Percentiles rank a stretch among this genome's conserved stretches.
phyloP scores from a whole-genome alignment of 2,888 invertebrate species.

The Apamea sordens region DNA sequence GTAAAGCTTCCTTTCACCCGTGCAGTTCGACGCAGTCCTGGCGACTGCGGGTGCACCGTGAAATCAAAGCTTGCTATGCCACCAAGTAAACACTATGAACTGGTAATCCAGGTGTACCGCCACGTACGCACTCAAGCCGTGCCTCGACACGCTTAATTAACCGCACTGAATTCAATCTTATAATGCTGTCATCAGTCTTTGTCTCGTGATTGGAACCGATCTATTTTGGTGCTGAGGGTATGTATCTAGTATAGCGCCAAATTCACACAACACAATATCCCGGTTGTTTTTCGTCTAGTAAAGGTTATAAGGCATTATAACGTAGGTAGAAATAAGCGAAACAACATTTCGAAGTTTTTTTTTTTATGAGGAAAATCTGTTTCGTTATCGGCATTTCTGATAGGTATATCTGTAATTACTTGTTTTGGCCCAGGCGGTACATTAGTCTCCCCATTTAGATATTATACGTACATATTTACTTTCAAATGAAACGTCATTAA shows the following conservation, averaged over 20 bases:
- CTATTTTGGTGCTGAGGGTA: constrained; percentile 38
- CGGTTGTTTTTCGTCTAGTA: not conserved
- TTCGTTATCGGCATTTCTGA: not conserved
- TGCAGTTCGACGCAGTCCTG: constrained; percentile 72
- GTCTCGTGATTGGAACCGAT: constrained; percentile 49
- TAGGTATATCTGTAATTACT: not conserved
- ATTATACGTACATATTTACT: constrained; percentile 23
- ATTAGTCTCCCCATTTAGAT: constrained; percentile 15
- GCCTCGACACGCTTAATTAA: constrained; percentile 69
- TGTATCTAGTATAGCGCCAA: constrained; percentile 37
- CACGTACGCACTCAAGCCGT: constrained; percentile 55
- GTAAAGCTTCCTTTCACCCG: constrained; percentile 80
- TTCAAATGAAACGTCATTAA: constrained; percentile 62
- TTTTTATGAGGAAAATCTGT: constrained; percentile 23
- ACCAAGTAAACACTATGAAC: constrained; percentile 54
- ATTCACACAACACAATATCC: constrained; percentile 6
- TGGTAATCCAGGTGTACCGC: constrained; percentile 47
- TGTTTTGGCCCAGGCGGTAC: not conserved
- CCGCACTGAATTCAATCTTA: constrained; percentile 60
- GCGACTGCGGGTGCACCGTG: constrained; percentile 73
- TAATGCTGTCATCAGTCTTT: constrained; percentile 56
- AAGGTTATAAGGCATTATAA: not conserved
- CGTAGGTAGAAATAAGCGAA: not conserved
- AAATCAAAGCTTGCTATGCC: constrained; percentile 76
- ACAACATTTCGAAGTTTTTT: not conserved